Conservation (phyloP, 2,888 invertebrate species). For the Sipha maydis region DNA sequence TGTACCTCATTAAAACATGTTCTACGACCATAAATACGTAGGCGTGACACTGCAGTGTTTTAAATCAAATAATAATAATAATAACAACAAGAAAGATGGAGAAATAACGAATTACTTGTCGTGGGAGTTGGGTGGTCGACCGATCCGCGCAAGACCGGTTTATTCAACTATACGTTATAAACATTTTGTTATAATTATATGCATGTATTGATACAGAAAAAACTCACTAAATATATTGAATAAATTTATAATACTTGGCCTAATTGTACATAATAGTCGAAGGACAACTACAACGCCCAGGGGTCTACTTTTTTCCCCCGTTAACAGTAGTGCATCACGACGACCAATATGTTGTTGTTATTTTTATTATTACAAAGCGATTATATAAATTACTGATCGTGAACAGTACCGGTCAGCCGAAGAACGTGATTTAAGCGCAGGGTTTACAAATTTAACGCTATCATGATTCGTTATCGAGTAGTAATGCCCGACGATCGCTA, state of each 20-base stretch:
- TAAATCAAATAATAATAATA: constrained; percentile 55
- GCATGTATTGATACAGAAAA: neutral
- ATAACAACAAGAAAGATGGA: neutral
- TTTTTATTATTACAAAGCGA: constrained; percentile 4
- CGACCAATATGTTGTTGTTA: neutral
- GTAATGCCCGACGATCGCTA: neutral
- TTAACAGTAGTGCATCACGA: constrained; percentile 17
- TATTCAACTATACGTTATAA: neutral
- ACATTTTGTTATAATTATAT: constrained; percentile 13
- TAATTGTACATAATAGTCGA: neutral
- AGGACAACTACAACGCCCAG: neutral
- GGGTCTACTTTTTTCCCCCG: neutral
- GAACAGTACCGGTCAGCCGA: neutral
- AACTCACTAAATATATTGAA: neutral
- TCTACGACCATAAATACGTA: constrained; percentile 21
- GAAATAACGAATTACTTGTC: constrained; percentile 39
- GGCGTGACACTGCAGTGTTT: constrained; percentile 43
- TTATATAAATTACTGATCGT: constrained; percentile 5
- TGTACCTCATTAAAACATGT: constrained; percentile 37
- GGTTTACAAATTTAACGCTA: neutral
- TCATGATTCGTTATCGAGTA: neutral
- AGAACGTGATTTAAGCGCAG: neutral
- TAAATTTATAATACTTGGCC: neutral
- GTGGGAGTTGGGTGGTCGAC: constrained; percentile 56
- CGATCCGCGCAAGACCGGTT: constrained; percentile 37